phyloP scores from a whole-genome alignment of 2,113 vertebrate genomes.

The Nematolebias whitei region DNA sequence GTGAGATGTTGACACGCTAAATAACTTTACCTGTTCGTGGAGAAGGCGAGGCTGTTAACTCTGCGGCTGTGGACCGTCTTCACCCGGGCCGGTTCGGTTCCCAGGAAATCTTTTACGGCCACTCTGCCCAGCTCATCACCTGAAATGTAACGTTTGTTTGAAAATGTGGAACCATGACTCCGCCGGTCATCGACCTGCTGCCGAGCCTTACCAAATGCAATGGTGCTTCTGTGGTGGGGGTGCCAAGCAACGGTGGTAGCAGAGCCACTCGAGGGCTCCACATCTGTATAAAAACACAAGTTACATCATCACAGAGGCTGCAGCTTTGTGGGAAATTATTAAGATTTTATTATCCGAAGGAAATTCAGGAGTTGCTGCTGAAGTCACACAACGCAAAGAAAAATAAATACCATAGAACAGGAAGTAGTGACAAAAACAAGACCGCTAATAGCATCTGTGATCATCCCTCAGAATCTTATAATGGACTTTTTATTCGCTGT shows the following conservation, averaged over 20 bases:
- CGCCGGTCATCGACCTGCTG: neutral
- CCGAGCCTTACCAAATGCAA: conserved; percentile 87
- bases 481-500: neutral
- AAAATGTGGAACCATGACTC: neutral
- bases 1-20: neutral
- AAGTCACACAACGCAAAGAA: no score
- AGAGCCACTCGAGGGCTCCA: conserved; percentile 78
- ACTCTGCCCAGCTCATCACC: conserved; percentile 91
- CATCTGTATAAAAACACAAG: conserved; percentile 66
- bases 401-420: no score
- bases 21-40: conserved; percentile 85
- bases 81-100: conserved; percentile 69
- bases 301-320: neutral
- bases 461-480: neutral
- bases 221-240: conserved; percentile 85
- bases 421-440: no score
- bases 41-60: conserved; percentile 86
- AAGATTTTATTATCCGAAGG: neutral
- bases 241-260: conserved; percentile 91
- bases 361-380: no score
- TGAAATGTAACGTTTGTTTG: conserved; percentile 50
- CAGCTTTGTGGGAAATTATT: no score
- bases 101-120: conserved; percentile 86
- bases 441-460: neutral
- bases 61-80: conserved; percentile 81